A percentile compares a stretch with the other conserved stretches of the same genome.
Evolutionary conservation across 2,113 vertebrate genomes (phyloP).

Genomic region (Brachionichthys hirsutus): DNA sequence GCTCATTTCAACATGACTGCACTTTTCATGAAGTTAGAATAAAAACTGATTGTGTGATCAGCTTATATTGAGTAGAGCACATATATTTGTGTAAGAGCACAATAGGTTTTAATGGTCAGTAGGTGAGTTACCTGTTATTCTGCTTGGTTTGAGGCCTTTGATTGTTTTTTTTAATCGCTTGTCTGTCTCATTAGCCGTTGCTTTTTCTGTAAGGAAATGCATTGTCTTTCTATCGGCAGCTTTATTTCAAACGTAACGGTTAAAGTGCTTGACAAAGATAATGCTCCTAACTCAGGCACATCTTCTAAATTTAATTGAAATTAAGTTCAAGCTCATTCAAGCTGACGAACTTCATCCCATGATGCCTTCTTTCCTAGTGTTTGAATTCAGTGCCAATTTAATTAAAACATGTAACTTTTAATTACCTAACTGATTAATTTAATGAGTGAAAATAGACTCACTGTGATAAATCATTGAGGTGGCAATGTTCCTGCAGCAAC

Average conservation of each 20-base stretch:
- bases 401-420: constrained; percentile 80
- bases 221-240: constrained; percentile 35
- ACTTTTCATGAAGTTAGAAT: too few relatives aligned
- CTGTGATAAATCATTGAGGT: constrained; percentile 67
- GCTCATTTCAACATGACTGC: too few relatives aligned
- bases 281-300: constrained; percentile 47
- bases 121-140: neutral
- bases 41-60: too few relatives aligned
- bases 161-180: constrained; percentile 8
- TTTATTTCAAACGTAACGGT: constrained; percentile 45
- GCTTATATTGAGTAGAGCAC: too few relatives aligned
- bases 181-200: neutral
- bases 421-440: constrained; percentile 78
- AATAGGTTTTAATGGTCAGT: neutral
- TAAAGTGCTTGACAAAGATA: constrained; percentile 58
- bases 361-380: constrained; percentile 63
- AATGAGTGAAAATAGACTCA: constrained; percentile 67
- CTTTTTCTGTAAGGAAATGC: constrained; percentile 10
- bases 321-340: constrained; percentile 58
- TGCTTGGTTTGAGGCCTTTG: neutral
- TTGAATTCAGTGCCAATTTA: constrained; percentile 72
- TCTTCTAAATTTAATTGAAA: constrained; percentile 63
- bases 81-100: too few relatives aligned
- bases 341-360: constrained; percentile 58
- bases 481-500: constrained; percentile 57